Conservation (phyloP, 2,888 invertebrate species). For the Chrysomela aeneicollis region DNA sequence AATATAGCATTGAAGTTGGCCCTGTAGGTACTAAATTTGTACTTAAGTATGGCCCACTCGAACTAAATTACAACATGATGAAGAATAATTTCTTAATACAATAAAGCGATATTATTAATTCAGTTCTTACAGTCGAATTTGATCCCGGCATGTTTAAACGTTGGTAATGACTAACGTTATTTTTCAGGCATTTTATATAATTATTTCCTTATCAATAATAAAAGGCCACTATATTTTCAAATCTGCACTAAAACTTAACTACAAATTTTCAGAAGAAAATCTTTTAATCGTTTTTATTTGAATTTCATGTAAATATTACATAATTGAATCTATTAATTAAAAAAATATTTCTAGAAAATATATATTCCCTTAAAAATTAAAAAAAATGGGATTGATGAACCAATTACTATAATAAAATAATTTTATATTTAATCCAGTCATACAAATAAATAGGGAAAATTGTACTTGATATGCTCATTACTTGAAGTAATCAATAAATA, state of each 20-base stretch:
- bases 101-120: too few species aligned
- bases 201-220: too few species aligned
- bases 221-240: too few species aligned
- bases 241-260: too few species aligned
- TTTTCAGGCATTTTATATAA: too few species aligned
- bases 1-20: not conserved
- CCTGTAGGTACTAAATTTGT: not conserved
- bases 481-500: not conserved
- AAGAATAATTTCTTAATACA: too few species aligned
- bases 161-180: too few species aligned
- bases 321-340: not conserved
- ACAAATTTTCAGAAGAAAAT: too few species aligned
- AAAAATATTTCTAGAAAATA: not conserved
- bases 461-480: not conserved
- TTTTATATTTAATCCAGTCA: not conserved
- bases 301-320: not conserved
- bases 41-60: not conserved
- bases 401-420: not conserved
- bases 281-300: not conserved
- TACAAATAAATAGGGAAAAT: not conserved
- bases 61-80: too few species aligned
- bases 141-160: too few species aligned
- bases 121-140: too few species aligned
- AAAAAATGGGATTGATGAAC: not conserved
- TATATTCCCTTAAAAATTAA: not conserved